Evolutionary conservation across 2,797 vertebrate species (phyloP).

Genomic region (Coregonus ussuriensis): DNA sequence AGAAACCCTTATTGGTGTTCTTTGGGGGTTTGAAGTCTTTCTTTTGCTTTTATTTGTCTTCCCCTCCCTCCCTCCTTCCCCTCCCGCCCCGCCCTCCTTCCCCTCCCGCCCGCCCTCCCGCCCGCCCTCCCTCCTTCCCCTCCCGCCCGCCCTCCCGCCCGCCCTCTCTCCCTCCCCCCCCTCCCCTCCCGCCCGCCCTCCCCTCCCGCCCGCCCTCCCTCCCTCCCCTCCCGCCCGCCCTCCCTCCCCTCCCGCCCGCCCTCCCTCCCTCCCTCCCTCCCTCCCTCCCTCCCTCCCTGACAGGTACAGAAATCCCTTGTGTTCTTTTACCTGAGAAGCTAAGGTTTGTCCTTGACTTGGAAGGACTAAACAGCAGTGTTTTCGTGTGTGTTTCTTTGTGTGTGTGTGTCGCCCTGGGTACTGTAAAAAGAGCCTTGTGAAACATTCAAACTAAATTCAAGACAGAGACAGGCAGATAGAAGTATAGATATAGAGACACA

Average conservation of each 20-base stretch:
- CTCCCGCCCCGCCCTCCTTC: no score
- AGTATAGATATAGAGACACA: conserved; percentile 27
- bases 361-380: conserved; percentile 34
- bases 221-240: background rate
- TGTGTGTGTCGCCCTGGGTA: conserved; percentile 10
- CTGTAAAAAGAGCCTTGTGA: conserved; percentile 13
- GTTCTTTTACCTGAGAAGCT: conserved; percentile 63
- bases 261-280: background rate
- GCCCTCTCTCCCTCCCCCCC: background rate
- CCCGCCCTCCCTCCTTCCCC: background rate
- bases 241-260: background rate
- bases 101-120: background rate
- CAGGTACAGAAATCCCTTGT: conserved; percentile 44
- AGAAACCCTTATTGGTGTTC: background rate
- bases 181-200: background rate
- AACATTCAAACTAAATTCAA: conserved; percentile 25
- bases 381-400: conserved; percentile 2
- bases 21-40: background rate
- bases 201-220: no score
- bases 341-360: conserved; percentile 54
- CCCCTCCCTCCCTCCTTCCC: background rate
- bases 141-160: background rate
- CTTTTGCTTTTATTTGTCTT: conserved; percentile 1
- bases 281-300: conserved; percentile 15
- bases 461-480: conserved; percentile 26